Base-by-base conservation (phyloP, 2,888 invertebrate species). In the Chloroclysta siterata region DNA sequence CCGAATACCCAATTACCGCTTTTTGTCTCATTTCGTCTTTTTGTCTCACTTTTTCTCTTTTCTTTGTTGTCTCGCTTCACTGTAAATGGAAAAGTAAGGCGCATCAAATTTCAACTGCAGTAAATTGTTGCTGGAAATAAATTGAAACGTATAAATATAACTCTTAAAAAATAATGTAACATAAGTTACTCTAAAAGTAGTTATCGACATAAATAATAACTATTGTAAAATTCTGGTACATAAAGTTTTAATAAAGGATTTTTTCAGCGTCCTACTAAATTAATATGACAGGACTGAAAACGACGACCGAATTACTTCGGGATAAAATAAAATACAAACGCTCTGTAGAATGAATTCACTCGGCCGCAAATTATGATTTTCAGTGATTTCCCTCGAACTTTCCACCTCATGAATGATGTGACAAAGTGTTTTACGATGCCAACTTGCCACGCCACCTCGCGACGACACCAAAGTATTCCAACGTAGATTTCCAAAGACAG, bases 1-100 rank as follows among this genome's bases (percentile, higher is more conserved):
- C 71, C 78, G 84, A 86, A 84, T 84, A 85, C 83, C 83, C 83
- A 84, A 87, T 87, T 87, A 86, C 81, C 77, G 81, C 79, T 83
- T 87, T 87, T 82, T 85, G 83, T 84, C 80, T 82, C 75, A 71
- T 70, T 74, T 80, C 78, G 61, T 46, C 51, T 56, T 55, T 60
- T 72, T 74, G 72, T 79, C 77, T 77, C 53, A 58, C 77, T 72
- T 79, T 79, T 74, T 74, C n/a, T 72, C 66, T 11, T 39, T 11
- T 75, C 79, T 78, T 77, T 76, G 75, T 75, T 75, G 76, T 73
- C 66, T 66, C 71, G 74, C 74, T 70, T 65, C 65, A 67, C 51
- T 60, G 61, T 72, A 69, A 73, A 72, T 64, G 71, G 72, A 74
- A 66, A 53, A 41, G 29, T 44, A 29, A 33, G 51, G 46, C 51